These are phyloP conservation scores for Apostichopus japonicus DNA, from an alignment of 35 echinoderm and acorn worm species.

Conservation along the genomic window DNA sequence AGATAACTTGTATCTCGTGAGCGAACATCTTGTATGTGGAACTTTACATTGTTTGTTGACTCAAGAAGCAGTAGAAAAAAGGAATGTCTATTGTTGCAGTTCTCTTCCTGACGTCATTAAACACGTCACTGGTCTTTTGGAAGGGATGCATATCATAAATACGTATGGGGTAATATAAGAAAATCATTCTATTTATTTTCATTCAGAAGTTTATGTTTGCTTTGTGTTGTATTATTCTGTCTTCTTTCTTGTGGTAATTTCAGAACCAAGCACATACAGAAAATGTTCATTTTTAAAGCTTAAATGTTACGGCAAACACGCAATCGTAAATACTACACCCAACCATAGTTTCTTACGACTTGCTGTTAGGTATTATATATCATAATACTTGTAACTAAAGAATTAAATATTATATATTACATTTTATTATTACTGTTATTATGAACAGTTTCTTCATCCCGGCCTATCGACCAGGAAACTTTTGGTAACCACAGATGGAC, in stretches of 20 bases:
- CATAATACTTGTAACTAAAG: too few species aligned
- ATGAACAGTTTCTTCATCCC: conserved; percentile 10
- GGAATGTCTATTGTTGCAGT: too few species aligned
- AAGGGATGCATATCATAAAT: background rate
- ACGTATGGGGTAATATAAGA: background rate
- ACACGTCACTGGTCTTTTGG: background rate
- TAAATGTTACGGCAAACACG: background rate
- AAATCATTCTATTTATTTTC: too few species aligned
- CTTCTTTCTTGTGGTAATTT: too few species aligned
- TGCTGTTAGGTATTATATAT: too few species aligned
- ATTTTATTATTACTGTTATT: too few species aligned
- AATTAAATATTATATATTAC: too few species aligned
- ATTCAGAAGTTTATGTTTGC: too few species aligned
- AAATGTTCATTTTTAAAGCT: background rate
- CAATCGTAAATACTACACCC: too few species aligned
- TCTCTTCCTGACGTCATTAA: background rate
- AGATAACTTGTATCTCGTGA: background rate
- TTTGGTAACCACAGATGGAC: background rate
- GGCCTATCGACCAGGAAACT: background rate
- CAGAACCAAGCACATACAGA: too few species aligned
- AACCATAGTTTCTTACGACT: too few species aligned
- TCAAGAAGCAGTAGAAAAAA: background rate
- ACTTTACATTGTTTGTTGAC: background rate
- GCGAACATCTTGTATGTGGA: background rate
- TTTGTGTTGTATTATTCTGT: too few species aligned